Evolutionary conservation across 2,113 vertebrate genomes (phyloP), one percentile per base, ranked within the genome.

Genomic region (Poeciliopsis prolifica): DNA sequence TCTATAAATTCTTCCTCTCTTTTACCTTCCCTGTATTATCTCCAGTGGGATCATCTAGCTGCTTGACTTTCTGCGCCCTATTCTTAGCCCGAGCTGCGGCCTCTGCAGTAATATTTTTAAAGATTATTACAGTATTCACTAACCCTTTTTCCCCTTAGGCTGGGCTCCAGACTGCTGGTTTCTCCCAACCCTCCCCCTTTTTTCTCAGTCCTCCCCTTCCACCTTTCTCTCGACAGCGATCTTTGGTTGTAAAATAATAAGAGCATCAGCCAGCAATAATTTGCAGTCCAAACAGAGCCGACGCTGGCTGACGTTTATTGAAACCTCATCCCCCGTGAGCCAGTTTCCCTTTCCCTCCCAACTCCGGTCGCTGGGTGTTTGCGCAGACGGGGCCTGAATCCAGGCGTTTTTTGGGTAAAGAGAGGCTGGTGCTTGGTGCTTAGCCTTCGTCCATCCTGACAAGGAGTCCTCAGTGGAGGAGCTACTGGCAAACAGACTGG

Each of bases 301-400:
- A 96, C 92, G 94, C 95, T 96, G 95, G 93, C 95, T 97, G 97
- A 98, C 96, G 96, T 99, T 98, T 96, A 96, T 95, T 96, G 97
- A 98, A 98, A 98, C 97, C 96, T 97, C 97, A 99, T 96, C 95
- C 94, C 92, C 80, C 87, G 91, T 92, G 94, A 95, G 78, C 93
- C 76, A 92, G 92, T 95, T 95, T 95, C 95, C 94, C 94, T 91
- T 95, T 81, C 95, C 94, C 95, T 95, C 95, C 84, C 92, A 75
- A 29, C 88, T 82, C 82, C 70, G 69, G 69, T 85, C 75, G 83
- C 79, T 77, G 85, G 66, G 88, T 98, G 96, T 97, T 97, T 98
- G 96, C 92, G 94, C 96, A 98, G 96, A 97, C 96, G 95, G 95
- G 95, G 95, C 80, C 86, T n/a, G 94, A 96, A 95, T 95, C 93